phyloP scores from a whole-genome alignment of 2,113 vertebrate genomes.

The Ciconia boyciana region DNA sequence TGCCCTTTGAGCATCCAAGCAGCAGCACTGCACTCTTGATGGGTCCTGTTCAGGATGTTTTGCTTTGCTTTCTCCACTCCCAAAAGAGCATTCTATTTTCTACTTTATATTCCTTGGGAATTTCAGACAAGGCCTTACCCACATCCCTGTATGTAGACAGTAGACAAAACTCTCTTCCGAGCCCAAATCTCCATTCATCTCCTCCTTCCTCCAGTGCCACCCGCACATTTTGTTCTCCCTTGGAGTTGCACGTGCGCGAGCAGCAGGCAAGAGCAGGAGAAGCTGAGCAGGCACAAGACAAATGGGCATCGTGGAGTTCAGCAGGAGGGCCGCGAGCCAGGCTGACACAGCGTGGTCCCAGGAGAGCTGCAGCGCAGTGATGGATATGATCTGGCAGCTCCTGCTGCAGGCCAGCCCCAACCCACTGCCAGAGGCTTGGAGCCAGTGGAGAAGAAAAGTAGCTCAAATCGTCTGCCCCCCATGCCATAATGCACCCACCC shows the following conservation, averaged over 20 bases:
- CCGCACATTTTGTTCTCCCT: background rate
- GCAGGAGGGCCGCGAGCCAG: background rate
- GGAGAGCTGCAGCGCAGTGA: background rate
- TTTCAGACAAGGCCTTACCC: background rate
- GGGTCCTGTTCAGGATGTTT: background rate
- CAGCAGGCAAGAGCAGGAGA: background rate
- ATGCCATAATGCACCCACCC: rapidly evolving
- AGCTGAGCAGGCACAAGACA: background rate
- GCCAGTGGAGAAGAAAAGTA: background rate
- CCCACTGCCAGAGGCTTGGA: background rate
- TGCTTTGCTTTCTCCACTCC: background rate
- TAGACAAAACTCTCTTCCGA: background rate
- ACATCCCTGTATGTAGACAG: rapidly evolving
- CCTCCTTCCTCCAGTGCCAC: background rate
- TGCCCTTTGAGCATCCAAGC: background rate
- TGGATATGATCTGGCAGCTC: background rate
- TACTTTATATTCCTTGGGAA: background rate
- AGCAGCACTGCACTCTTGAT: background rate
- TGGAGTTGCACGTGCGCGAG: rapidly evolving
- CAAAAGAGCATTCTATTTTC: background rate
- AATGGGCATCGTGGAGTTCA: rapidly evolving
- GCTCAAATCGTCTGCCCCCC: too few species aligned
- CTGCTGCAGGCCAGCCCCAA: background rate
- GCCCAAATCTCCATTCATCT: background rate
- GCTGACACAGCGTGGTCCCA: rapidly evolving